Conservation (phyloP, 2,113 vertebrate genomes). For the Oryzias melastigma region DNA sequence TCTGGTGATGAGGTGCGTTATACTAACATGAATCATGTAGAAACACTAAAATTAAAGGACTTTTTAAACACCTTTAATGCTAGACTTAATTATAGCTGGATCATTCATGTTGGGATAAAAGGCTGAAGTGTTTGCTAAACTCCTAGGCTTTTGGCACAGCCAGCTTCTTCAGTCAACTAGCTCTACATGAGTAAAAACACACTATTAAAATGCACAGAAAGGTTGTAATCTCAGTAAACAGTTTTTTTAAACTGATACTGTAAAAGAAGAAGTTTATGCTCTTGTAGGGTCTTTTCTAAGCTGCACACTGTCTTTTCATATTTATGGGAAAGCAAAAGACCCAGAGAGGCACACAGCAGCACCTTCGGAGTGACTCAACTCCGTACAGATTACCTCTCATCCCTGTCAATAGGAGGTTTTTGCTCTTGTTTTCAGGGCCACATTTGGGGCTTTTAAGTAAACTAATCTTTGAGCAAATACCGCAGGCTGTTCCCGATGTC, state of each 20-base stretch:
- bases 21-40: too few relatives aligned
- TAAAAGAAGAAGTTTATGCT: constrained; percentile 54
- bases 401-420: constrained; percentile 64
- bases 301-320: constrained; percentile 40
- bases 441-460: constrained; percentile 73
- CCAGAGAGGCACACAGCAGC: constrained; percentile 1
- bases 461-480: constrained; percentile 79
- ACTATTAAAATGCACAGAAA: too few relatives aligned
- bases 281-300: constrained; percentile 30
- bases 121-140: too few relatives aligned
- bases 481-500: constrained; percentile 71
- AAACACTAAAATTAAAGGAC: too few relatives aligned
- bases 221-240: constrained; percentile 59
- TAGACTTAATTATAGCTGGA: too few relatives aligned
- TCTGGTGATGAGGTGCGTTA: too few relatives aligned
- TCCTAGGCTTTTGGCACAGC: too few relatives aligned
- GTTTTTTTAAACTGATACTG: constrained; percentile 29
- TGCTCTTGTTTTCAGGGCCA: constrained; percentile 46
- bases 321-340: constrained; percentile 49
- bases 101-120: too few relatives aligned
- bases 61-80: too few relatives aligned
- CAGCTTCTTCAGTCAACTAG: too few relatives aligned
- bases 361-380: constrained; percentile 24
- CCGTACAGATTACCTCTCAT: constrained; percentile 67
- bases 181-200: too few relatives aligned